These are phyloP conservation scores for Holothuria glaberrima DNA, from an alignment of 35 echinoderm and acorn worm species.

Conservation along the genomic window DNA sequence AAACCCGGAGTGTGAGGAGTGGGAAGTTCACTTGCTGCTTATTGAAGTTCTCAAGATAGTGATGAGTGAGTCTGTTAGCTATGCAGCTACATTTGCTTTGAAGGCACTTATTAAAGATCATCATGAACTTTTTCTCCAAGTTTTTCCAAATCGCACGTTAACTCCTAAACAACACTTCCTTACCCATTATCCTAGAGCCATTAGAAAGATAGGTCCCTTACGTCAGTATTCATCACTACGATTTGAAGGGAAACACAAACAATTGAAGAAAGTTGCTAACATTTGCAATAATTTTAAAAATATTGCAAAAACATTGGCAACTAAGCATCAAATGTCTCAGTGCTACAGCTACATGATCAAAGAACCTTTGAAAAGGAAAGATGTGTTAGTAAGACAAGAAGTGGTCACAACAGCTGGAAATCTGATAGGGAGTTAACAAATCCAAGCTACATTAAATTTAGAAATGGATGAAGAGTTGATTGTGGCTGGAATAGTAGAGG, in stretches of 20 bases:
- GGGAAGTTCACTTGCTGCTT: constrained; percentile 56
- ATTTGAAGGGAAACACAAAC: constrained; percentile 62
- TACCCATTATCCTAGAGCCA: constrained; percentile 54
- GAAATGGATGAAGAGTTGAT: constrained; percentile 33
- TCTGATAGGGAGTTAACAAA: constrained; percentile 22
- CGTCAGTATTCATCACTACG: constrained; percentile 51
- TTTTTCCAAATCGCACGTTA: constrained; percentile 1
- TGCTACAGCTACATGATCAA: constrained; percentile 32
- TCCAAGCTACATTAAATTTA: constrained; percentile 7
- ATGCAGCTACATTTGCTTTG: constrained; percentile 21
- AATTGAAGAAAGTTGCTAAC: constrained; percentile 47
- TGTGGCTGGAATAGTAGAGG: constrained; percentile 37
- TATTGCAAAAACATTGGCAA: constrained; percentile 57
- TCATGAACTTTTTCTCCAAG: constrained; percentile 46
- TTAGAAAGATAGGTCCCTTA: constrained; percentile 46
- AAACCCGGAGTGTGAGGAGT: constrained; percentile 22
- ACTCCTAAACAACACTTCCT: constrained; percentile 61
- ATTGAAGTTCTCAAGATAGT: constrained; percentile 60
- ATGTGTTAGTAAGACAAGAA: constrained; percentile 20
- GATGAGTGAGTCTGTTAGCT: constrained; percentile 35
- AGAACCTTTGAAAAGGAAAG: constrained; percentile 15
- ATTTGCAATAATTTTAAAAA: constrained; percentile 54
- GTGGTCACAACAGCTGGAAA: constrained; percentile 28
- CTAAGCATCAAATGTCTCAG: constrained; percentile 48
- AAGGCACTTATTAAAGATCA: constrained; percentile 52